A percentile compares a stretch with the other conserved stretches of the same genome.
Conservation (phyloP, 2,797 vertebrate species). For the Myripristis jacobus region DNA sequence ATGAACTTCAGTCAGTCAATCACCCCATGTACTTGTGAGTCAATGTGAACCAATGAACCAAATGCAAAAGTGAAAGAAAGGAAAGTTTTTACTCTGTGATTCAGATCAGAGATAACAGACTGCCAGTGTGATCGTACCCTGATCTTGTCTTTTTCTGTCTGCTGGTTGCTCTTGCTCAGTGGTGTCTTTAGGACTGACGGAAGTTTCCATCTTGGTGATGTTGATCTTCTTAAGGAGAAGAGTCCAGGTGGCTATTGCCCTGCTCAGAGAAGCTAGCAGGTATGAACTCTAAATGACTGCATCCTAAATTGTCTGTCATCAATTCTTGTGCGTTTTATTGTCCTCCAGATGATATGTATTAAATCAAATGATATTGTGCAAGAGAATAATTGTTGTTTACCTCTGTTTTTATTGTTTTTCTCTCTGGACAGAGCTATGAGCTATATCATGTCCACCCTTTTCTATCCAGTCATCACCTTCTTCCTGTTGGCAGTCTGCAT, state of each 20-base stretch:
- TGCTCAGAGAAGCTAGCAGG: constrained; percentile 94
- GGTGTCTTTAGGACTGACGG: constrained; percentile 84
- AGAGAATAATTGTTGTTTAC: not conserved
- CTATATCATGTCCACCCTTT: constrained; percentile 88
- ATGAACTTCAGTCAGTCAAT: too few relatives aligned
- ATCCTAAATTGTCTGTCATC: not conserved
- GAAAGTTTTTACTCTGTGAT: too few relatives aligned
- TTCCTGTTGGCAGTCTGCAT: constrained; percentile 87
- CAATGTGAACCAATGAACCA: too few relatives aligned
- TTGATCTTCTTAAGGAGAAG: constrained; percentile 89
- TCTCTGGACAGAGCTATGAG: constrained; percentile 86
- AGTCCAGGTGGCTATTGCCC: constrained; percentile 87
- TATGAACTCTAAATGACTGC: constrained; percentile 62
- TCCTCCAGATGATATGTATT: too few relatives aligned
- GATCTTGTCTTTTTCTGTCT: not conserved
- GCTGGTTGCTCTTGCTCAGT: constrained; percentile 77
- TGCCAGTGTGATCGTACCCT: too few relatives aligned
- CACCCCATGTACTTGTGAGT: too few relatives aligned
- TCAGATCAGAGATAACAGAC: too few relatives aligned
- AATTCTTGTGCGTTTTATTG: too few relatives aligned
- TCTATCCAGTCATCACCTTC: constrained; percentile 91
- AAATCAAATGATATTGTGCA: too few relatives aligned
- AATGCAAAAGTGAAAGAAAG: too few relatives aligned
- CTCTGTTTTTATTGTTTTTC: constrained; percentile 1
- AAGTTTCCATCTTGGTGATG: constrained; percentile 85